These are phyloP conservation scores for Aspidiotus rigidus DNA, from an alignment of 2,888 invertebrate species.

Conservation along the genomic window DNA sequence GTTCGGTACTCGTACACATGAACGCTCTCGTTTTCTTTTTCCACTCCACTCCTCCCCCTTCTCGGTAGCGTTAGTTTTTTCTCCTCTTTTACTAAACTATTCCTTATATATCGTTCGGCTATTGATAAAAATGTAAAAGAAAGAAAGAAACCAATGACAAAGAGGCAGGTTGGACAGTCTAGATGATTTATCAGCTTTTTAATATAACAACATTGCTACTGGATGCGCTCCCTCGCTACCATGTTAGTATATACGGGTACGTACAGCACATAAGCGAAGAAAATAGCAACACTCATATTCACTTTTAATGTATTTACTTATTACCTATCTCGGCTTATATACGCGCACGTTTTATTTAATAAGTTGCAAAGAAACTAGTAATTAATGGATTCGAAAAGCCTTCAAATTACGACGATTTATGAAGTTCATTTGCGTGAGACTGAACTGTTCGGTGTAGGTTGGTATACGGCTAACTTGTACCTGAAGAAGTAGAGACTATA, in stretches of 20 bases:
- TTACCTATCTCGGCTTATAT: slow-evolving; percentile 4
- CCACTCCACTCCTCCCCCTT: neutral
- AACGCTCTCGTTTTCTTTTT: too few relatives aligned
- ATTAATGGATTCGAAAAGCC: slow-evolving; percentile 5
- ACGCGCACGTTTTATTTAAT: slow-evolving; percentile 19
- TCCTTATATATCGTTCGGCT: neutral
- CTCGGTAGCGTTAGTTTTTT: neutral
- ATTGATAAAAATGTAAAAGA: slow-evolving; percentile 17
- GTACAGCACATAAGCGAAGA: neutral
- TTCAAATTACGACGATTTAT: slow-evolving; percentile 1
- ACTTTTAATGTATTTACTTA: slow-evolving; percentile 12
- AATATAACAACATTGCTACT: slow-evolving; percentile 15
- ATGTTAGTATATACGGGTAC: neutral
- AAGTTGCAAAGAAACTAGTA: slow-evolving; percentile 8
- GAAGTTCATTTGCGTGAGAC: slow-evolving; percentile 4
- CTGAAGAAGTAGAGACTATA: too few relatives aligned
- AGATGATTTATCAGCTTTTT: slow-evolving; percentile 20
- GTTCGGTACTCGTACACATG: too few relatives aligned
- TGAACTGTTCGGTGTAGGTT: neutral
- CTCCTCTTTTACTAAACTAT: neutral
- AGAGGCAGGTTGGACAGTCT: slow-evolving; percentile 3
- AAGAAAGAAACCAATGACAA: neutral
- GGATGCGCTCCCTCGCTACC: slow-evolving; percentile 4
- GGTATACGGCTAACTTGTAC: too few relatives aligned
- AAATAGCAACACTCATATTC: slow-evolving; percentile 8